Evolutionary conservation across 2,888 invertebrate genomes (phyloP).

Genomic region (Carterocephalus palaemon): DNA sequence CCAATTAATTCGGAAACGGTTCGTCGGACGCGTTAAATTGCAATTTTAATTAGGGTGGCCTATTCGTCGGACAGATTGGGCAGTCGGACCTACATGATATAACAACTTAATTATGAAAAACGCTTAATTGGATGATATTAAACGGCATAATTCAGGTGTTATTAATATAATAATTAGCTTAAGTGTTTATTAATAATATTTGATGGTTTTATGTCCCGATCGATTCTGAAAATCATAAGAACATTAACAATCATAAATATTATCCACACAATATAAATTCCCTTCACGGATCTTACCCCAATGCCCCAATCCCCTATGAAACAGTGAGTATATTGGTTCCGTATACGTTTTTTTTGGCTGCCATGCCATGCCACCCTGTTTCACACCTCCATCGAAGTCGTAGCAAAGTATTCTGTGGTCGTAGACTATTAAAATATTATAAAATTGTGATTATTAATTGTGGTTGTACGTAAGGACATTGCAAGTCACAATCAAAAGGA

Average conservation of each 20-base stretch:
- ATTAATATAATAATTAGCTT: no score
- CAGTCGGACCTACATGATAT: no score
- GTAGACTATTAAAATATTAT: not conserved
- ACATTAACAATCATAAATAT: conserved; percentile 5
- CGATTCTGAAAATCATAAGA: conserved; percentile 1
- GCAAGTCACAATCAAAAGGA: no score
- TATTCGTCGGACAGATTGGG: conserved; percentile 37
- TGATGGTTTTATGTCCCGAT: not conserved
- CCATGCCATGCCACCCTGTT: conserved; percentile 62
- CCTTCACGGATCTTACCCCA: conserved; percentile 8
- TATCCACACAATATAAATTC: conserved; percentile 6
- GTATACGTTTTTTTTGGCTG: conserved; percentile 39
- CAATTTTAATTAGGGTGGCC: conserved; percentile 60
- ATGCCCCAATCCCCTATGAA: not conserved
- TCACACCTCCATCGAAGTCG: conserved; percentile 64
- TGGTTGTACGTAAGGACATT: no score
- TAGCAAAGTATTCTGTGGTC: no score
- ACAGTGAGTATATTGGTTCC: conserved; percentile 19
- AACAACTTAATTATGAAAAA: conserved; percentile 33
- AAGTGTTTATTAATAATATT: not conserved
- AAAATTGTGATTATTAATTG: not conserved
- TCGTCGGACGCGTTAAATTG: conserved; percentile 51
- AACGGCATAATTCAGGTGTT: not conserved
- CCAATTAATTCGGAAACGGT: conserved; percentile 72
- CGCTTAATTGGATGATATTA: conserved; percentile 2